Base-by-base conservation (phyloP, 2,888 invertebrate genomes). In the Malachius bipustulatus region DNA sequence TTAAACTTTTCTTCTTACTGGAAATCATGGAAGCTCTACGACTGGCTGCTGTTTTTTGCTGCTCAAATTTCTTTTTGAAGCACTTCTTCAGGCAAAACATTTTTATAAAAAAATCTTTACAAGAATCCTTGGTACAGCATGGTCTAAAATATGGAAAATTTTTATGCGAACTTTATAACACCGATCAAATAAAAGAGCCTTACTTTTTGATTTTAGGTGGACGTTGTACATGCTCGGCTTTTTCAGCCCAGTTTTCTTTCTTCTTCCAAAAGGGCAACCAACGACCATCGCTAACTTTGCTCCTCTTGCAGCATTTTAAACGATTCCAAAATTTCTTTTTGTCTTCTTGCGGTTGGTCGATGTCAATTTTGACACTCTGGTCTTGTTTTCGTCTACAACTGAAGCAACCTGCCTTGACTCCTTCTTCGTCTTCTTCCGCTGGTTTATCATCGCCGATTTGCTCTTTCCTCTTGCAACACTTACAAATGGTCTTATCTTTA, bases 1-100 rank as follows among this genome's bases (percentile, higher is more conserved):
- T 74, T 30, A 76, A 59, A 47, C 75, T 76, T 54, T 75, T 75
- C 59, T 75, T 75, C 56, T 75, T 75, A 46, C 73, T 73, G 56
- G 71, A 67, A n/a, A 19, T 19, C 55, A 76, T 62, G 45, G 79
- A 79, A 37, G 72, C 69, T 28, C 77, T 64, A 6, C 79, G 62
- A 46, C 72, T 71, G n/a, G 68, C 66, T 1, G 65, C n/a, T n/a
- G n/a, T n/a, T n/a, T n/a, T n/a, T n/a, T 19, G 24, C n/a, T 19
- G 24, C 24, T 8, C 6, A 6, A 6, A 6, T 19, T 19, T 19
- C 24, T 19, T 19, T 14, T 50, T 52, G 31, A 46, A 34, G 32
- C 50, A 51, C 2, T 42, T 26, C 36, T 52, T 48, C 34, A 57
- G 41, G 39, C 60, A 60, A 38, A 58, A 60, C n/a, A 61, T 42